Conservation (phyloP, 1,140 invertebrate genomes). For the Hyphantria cunea region DNA sequence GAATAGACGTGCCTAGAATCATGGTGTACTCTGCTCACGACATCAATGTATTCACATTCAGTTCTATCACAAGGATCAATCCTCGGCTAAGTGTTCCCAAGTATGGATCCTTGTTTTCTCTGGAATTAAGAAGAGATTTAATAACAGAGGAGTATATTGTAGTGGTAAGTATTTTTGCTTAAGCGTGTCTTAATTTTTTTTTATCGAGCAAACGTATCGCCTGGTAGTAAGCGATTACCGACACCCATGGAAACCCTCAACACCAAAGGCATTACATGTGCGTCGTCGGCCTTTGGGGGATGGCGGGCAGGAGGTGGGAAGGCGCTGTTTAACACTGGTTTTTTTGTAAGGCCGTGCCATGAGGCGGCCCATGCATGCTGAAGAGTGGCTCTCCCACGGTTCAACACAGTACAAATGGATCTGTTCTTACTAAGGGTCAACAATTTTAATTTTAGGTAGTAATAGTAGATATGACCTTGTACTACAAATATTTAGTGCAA, state of each 20-base stretch:
- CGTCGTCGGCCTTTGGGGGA: no score
- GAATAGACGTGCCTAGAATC: slow-evolving; percentile 23
- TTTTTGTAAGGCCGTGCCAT: no score
- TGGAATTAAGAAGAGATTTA: slow-evolving; percentile 32
- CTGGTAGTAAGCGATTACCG: no score
- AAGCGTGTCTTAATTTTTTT: not conserved
- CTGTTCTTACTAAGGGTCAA: no score
- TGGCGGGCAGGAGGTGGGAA: no score
- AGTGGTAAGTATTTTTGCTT: slow-evolving; percentile 30
- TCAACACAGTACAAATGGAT: not conserved
- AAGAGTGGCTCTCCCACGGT: not conserved
- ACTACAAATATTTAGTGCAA: no score
- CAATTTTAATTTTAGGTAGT: no score
- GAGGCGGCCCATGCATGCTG: no score
- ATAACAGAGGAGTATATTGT: slow-evolving; percentile 34
- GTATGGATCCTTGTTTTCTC: slow-evolving; percentile 29
- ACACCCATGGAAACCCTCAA: no score
- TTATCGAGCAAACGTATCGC: not conserved
- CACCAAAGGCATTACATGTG: no score
- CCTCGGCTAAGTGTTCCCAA: slow-evolving; percentile 32
- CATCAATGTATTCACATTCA: slow-evolving; percentile 36
- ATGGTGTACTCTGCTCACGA: slow-evolving; percentile 44
- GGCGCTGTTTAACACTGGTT: no score
- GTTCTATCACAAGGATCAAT: slow-evolving; percentile 19
- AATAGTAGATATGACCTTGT: no score